Conservation (phyloP, 2,797 vertebrate genomes). For the Chloroceryle amazona region DNA sequence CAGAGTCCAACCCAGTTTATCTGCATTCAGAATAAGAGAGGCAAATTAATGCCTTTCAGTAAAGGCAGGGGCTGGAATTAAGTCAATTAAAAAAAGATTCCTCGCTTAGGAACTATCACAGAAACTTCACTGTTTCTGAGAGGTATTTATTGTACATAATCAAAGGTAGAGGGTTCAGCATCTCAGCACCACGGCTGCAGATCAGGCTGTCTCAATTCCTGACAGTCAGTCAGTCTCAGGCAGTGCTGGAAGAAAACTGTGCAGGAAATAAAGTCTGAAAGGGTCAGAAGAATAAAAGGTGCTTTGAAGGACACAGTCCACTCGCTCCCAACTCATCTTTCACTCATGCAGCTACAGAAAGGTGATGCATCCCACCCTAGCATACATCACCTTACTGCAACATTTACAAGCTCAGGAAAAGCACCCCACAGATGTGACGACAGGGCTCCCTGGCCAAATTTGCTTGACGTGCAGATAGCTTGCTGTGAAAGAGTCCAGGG, state of each 20-base stretch:
- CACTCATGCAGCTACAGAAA: background rate
- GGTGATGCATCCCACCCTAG: background rate
- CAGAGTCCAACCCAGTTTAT: background rate
- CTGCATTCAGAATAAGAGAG: background rate
- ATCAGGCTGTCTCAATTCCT: background rate
- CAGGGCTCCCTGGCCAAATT: background rate
- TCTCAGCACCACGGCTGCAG: rapidly evolving
- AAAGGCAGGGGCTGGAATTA: background rate
- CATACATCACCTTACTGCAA: background rate
- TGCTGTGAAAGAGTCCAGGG: background rate
- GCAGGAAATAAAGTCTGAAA: background rate
- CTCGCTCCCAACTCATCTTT: background rate
- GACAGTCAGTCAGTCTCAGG: background rate
- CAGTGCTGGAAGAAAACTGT: background rate
- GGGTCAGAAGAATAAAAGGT: background rate
- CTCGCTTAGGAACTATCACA: background rate
- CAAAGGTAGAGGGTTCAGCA: background rate
- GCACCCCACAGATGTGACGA: rapidly evolving
- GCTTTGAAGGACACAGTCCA: background rate
- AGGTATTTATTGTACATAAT: background rate
- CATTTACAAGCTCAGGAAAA: background rate
- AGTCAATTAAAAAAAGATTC: background rate
- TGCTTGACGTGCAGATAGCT: background rate
- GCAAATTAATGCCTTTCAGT: background rate
- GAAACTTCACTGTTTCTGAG: background rate